Conservation (phyloP, 2,113 vertebrate species). For the Rousettus leschenaultii region DNA sequence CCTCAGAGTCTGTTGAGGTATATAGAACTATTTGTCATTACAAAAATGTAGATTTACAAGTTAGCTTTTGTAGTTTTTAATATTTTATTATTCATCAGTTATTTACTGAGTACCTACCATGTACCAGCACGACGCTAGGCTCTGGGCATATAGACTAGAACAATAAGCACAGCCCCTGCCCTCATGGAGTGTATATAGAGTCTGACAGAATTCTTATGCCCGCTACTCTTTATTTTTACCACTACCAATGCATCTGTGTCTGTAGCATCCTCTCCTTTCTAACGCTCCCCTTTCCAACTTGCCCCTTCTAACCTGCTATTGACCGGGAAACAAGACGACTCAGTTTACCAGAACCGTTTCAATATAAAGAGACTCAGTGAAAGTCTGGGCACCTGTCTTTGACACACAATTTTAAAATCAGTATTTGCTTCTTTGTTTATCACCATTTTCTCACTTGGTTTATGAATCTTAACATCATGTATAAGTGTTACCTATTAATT, state of each 20-base stretch:
- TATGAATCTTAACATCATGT: neutral
- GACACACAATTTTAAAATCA: neutral
- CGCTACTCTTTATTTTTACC: neutral
- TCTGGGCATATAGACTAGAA: neutral
- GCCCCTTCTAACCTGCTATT: neutral
- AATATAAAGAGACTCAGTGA: neutral
- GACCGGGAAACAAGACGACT: neutral
- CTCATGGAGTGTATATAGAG: neutral
- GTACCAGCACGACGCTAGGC: neutral
- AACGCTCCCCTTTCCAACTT: neutral
- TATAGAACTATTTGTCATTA: constrained; percentile 17
- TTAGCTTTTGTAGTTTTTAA: constrained; percentile 2
- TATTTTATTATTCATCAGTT: neutral
- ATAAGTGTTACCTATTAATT: neutral
- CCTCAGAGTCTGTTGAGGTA: neutral
- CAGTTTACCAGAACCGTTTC: neutral
- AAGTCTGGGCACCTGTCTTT: neutral
- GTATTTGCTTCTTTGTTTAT: neutral
- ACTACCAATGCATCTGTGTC: neutral
- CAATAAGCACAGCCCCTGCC: neutral
- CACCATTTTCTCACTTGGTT: neutral
- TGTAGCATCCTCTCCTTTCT: neutral
- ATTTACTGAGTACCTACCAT: neutral
- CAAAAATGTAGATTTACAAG: neutral
- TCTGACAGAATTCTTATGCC: neutral